Conservation (phyloP, 2,888 invertebrate genomes). For the Aphodius sticticus region DNA sequence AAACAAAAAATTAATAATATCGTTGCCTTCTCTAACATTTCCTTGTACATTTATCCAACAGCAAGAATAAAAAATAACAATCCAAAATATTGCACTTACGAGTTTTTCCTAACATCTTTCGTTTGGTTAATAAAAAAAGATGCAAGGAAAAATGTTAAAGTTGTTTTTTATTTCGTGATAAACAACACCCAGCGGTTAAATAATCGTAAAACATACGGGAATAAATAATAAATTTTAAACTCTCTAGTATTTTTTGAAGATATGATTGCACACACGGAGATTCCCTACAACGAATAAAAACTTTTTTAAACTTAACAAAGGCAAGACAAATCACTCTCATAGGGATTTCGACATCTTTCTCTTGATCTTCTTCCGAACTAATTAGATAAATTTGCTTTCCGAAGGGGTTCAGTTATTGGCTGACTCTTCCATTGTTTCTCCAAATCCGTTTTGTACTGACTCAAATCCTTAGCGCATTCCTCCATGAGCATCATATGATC, state of each 20-base stretch:
- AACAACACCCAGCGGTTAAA: neutral
- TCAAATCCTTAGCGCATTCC: constrained; percentile 67
- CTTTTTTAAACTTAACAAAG: constrained; percentile 16
- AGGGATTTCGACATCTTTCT: no score
- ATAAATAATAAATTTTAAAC: constrained; percentile 13
- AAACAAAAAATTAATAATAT: neutral
- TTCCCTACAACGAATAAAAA: constrained; percentile 15
- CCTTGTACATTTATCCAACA: constrained; percentile 13
- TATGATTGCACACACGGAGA: neutral
- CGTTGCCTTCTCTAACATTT: constrained; percentile 4
- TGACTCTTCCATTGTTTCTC: constrained; percentile 24
- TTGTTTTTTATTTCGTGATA: neutral
- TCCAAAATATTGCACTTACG: neutral
- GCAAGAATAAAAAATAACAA: constrained; percentile 10
- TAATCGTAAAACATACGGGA: neutral
- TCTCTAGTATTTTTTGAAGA: neutral
- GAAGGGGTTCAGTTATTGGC: constrained; percentile 18
- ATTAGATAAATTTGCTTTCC: constrained; percentile 10
- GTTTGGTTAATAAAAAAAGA: neutral
- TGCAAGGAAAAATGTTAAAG: neutral
- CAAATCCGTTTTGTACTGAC: constrained; percentile 47
- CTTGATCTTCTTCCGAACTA: neutral
- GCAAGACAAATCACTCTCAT: constrained; percentile 11
- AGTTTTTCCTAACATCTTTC: neutral
- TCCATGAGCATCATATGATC: constrained; percentile 76